Evolutionary conservation across 1,140 invertebrate genomes (phyloP).

Genomic region (Oppia nitens): DNA sequence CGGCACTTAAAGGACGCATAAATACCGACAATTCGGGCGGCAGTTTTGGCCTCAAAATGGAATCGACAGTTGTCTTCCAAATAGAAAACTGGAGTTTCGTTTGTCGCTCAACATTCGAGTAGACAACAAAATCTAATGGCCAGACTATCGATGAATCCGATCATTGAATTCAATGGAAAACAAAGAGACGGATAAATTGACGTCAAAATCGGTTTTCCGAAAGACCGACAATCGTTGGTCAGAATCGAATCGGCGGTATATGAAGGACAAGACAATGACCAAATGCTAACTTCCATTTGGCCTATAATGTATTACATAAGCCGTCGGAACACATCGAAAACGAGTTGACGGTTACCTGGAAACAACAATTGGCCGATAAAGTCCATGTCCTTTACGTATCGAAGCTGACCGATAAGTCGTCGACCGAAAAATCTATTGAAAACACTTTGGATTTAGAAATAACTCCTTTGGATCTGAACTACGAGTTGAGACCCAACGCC

Average conservation of each 20-base stretch:
- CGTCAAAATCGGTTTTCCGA: slow-evolving; percentile 9
- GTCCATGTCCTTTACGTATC: not conserved
- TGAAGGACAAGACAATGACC: not conserved
- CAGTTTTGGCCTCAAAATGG: not conserved
- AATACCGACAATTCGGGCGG: not conserved
- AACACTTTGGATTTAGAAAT: not conserved
- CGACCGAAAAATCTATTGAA: not conserved
- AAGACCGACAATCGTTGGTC: slow-evolving; percentile 1
- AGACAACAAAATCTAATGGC: not conserved
- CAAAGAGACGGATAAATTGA: not conserved
- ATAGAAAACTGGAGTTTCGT: not conserved
- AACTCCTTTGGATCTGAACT: slow-evolving; percentile 3
- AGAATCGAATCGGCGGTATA: slow-evolving; percentile 4
- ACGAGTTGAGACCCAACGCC: slow-evolving; percentile 3
- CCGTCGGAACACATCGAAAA: slow-evolving; percentile 8
- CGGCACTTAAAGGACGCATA: slow-evolving; percentile 9
- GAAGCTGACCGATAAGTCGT: not conserved
- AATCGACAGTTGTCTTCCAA: slow-evolving; percentile 10
- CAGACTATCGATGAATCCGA: slow-evolving; percentile 2
- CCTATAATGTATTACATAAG: not conserved
- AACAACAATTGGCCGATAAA: not conserved
- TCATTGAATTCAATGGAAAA: not conserved
- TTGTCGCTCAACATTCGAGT: slow-evolving; percentile 1
- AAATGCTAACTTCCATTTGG: not conserved
- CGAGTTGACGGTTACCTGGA: slow-evolving; percentile 7